These are phyloP conservation scores for Plodia interpunctella DNA, from an alignment of 1,140 invertebrate species.

Conservation along the genomic window DNA sequence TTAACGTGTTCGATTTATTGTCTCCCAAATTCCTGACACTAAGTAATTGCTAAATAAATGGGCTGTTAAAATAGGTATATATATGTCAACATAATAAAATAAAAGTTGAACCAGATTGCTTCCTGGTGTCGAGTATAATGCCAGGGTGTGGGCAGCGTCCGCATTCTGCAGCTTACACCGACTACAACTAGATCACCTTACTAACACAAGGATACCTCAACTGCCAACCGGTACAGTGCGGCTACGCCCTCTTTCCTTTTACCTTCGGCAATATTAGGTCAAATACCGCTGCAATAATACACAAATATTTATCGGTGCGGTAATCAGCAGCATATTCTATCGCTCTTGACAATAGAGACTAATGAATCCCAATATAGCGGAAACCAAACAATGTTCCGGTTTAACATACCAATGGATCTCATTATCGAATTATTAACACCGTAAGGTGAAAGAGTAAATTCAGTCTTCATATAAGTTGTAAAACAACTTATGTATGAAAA, in stretches of 20 bases:
- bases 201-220: constrained; percentile 57
- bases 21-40: background rate
- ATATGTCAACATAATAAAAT: constrained; percentile 14
- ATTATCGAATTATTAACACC: background rate
- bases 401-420: constrained; percentile 14
- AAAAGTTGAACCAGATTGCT: constrained; percentile 45
- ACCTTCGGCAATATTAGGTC: constrained; percentile 34
- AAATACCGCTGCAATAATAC: constrained; percentile 15
- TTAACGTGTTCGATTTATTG: background rate
- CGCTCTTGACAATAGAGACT: constrained; percentile 12
- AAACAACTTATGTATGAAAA: too few relatives aligned
- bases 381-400: constrained; percentile 17
- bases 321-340: constrained; percentile 18
- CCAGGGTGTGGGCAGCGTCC: constrained; percentile 58
- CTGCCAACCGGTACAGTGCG: constrained; percentile 40
- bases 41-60: constrained; percentile 8
- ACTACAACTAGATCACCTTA: constrained; percentile 67
- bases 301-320: constrained; percentile 13
- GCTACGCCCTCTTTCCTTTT: constrained; percentile 69
- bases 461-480: too few relatives aligned
- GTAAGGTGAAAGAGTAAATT: too few relatives aligned
- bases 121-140: constrained; percentile 43
- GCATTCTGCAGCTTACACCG: constrained; percentile 61
- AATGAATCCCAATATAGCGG: constrained; percentile 13
- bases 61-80: background rate